Evolutionary conservation across 1,140 invertebrate genomes (phyloP), one percentile per base, ranked within the genome.

Genomic region (Spodoptera litura): DNA sequence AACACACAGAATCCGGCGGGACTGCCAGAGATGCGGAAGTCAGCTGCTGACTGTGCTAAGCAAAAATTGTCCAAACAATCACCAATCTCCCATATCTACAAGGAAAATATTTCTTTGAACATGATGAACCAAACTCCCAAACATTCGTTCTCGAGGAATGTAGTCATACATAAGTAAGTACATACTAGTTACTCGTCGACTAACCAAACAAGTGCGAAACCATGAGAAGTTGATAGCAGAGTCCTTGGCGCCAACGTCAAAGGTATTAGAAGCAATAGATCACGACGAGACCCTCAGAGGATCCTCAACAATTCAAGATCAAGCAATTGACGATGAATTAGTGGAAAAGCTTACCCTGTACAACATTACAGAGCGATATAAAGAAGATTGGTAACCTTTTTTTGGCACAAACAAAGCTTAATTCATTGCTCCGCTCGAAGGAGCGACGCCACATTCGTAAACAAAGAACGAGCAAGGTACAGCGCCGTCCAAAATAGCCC

Each of bases 401-500:
- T 68, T 77, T 53, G 62, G 35, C 49, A 74, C 59, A 51, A 74
- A 79, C 68, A 79, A 79, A 74, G 38, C 59, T 61, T 68, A 73
- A 79, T 79, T 79, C 78, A 79, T 74, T 74, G 78, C 78, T 58
- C 59, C 12, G 61, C 62, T 35, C 51, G 61, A 66, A 79, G 31
- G 62, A 68, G 15, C 56, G 62, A 55, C 49, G 51, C 31, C 12
- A 27, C 56, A 66, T 72, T 78, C 75, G 77, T 71, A 78, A 81
- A 70, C 61, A 81, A 71, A 61, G 78, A 79, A 49, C 78, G 59
- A 38, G 74, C 78, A 76, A 79, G 66, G 78, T 79, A 79, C 38
- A 72, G 53, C 72, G 73, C 49, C 56, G 71, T 72, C 78, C 56
- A 74, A 82, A 82, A 78, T 80, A 82, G 68, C 71, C 81, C 71